Evolutionary conservation across 37 sponge, comb jelly and placozoan genomes (phyloP).

Genomic region (Chondrilla cf. caribensis): DNA sequence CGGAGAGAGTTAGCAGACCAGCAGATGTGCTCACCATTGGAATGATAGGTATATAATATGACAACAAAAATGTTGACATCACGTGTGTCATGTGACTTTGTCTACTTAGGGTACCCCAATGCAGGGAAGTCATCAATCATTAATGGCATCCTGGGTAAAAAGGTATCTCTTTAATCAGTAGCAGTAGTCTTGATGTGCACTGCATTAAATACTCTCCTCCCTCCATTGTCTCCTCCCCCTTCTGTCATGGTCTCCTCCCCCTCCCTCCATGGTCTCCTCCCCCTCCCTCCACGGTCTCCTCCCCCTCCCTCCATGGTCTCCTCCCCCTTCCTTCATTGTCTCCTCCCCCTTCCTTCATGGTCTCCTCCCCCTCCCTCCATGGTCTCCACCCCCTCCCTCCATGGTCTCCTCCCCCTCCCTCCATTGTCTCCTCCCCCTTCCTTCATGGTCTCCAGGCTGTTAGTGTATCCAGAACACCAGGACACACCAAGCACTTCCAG

Average conservation of each 20-base stretch:
- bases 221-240: too few relatives aligned
- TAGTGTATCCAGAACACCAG: constrained; percentile 93
- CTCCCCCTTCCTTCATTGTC: background rate
- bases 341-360: too few relatives aligned
- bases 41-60: constrained; percentile 69
- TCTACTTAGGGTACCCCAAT: constrained; percentile 85
- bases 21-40: constrained; percentile 80
- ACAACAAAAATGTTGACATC: background rate
- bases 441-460: constrained; percentile 75
- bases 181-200: background rate
- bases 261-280: background rate
- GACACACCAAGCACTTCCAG: constrained; percentile 99
- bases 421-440: too few relatives aligned
- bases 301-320: background rate
- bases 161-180: constrained; percentile 56
- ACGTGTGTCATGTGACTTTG: background rate
- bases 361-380: too few relatives aligned
- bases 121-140: constrained; percentile 95
- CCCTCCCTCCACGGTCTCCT: too few relatives aligned
- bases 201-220: too few relatives aligned
- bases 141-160: constrained; percentile 89
- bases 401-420: too few relatives aligned
- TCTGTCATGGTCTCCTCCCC: background rate
- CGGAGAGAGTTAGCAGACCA: background rate
- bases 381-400: too few relatives aligned